These are phyloP conservation scores for Propithecus perrieri DNA, from an alignment of 2,797 vertebrate genomes.

Conservation along the genomic window DNA sequence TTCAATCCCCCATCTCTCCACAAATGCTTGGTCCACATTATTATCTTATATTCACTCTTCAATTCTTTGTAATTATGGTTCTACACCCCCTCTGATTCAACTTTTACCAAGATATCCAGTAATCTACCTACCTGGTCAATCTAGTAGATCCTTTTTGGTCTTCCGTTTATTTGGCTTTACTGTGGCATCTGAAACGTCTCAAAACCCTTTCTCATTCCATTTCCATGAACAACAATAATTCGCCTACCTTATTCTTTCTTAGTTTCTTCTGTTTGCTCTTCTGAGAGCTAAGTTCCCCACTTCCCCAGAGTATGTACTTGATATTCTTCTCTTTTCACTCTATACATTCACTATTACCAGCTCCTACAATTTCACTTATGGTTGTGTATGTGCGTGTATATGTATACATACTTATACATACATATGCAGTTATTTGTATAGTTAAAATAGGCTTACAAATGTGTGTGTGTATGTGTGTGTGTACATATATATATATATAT, in stretches of 20 bases:
- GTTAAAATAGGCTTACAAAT: background rate
- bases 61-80: background rate
- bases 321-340: background rate
- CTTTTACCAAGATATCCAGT: background rate
- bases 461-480: no score
- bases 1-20: background rate
- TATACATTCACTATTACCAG: background rate
- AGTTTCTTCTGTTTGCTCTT: background rate
- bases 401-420: background rate
- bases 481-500: no score
- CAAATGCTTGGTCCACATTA: background rate
- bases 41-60: background rate
- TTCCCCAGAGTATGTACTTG: no score
- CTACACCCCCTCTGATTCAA: background rate
- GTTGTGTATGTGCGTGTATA: background rate
- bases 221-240: background rate
- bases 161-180: background rate
- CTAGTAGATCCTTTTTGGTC: background rate
- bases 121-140: background rate
- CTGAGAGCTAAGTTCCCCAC: background rate
- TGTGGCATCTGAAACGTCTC: background rate
- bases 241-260: background rate
- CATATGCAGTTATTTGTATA: background rate
- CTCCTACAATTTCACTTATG: background rate
- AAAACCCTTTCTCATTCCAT: background rate